Percentiles rank a stretch among this genome's conserved stretches.
phyloP scores from a whole-genome alignment of 2,113 vertebrate species.

The Diadophis punctatus region DNA sequence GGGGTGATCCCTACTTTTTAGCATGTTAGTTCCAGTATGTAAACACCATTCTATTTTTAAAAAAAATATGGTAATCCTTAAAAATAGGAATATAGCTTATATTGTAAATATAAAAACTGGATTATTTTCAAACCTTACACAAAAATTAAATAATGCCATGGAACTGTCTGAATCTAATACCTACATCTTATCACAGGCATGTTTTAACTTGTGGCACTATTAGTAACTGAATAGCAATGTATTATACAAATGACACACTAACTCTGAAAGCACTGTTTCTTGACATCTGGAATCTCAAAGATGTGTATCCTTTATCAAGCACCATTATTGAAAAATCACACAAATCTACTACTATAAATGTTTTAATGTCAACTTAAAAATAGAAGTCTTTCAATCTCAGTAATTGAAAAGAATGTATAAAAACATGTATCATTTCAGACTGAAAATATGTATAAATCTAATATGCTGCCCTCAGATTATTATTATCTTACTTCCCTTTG shows the following conservation, averaged over 20 bases:
- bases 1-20: constrained; percentile 63
- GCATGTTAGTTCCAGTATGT: constrained; percentile 41
- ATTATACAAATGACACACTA: constrained; percentile 23
- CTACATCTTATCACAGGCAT: constrained; percentile 57
- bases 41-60: constrained; percentile 21
- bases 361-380: constrained; percentile 40
- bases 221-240: constrained; percentile 24
- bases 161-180: constrained; percentile 36
- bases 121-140: constrained; percentile 9
- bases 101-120: not conserved
- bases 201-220: constrained; percentile 41
- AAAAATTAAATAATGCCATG: not conserved
- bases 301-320: constrained; percentile 15
- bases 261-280: not conserved
- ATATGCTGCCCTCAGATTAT: constrained; percentile 56
- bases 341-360: constrained; percentile 23
- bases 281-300: constrained; percentile 3
- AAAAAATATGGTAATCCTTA: constrained; percentile 24
- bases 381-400: constrained; percentile 40
- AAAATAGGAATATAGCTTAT: not conserved
- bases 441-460: constrained; percentile 57
- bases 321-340: constrained; percentile 25
- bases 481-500: constrained; percentile 33
- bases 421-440: constrained; percentile 46
- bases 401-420: constrained; percentile 46